Evolutionary conservation across 2,888 invertebrate species (phyloP), one percentile per base, ranked within the genome.

Genomic region (Aleiodes leptofemur): DNA sequence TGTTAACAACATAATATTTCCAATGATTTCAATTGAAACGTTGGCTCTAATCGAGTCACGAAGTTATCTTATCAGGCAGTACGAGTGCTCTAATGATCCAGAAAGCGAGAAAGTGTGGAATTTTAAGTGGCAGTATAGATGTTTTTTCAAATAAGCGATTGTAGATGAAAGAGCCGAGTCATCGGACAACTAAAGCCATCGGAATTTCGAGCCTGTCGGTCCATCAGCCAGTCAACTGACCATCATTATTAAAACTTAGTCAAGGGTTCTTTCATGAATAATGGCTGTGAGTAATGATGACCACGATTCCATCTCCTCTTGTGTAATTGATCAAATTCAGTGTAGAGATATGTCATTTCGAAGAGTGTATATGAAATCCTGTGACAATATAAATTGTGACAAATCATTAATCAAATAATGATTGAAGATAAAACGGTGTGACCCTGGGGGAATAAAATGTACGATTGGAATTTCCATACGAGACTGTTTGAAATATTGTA

Each of bases 191-290:
- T 50, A 29, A 61, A 11, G 31, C 61, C 31, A 16, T 34, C n/a
- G 50, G 66, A 50, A 43, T 68, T 51, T 29, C 23, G 14, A 23
- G 51, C 7, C 50, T 56, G 57, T 70, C 11, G 38, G 59, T 38
- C 43, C 43, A 64, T 70, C 64, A 70, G 69, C 64, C 23, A 57
- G 55, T 77, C 57, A 72, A 71, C 74, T 73, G 73, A 77, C 76
- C 76, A 73, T 80, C 77, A 77, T 80, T 77, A 80, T 76, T 64
- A 55, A n/a, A 61, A 29, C 29, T 69, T 57, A 72, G 69, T 29
- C 69, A 68, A 72, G 61, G 61, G 73, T 50, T 68, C 43, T 43
- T 61, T 77, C 72, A 80, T 78, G 78, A 78, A 78, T 79, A 77
- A 79, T 77, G 14, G 59, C 59, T 34, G 29, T 34, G 43, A 43